A percentile compares a stretch with the other conserved stretches of the same genome.
Conservation (phyloP, 2,797 vertebrate genomes). For the Allobates femoralis region DNA sequence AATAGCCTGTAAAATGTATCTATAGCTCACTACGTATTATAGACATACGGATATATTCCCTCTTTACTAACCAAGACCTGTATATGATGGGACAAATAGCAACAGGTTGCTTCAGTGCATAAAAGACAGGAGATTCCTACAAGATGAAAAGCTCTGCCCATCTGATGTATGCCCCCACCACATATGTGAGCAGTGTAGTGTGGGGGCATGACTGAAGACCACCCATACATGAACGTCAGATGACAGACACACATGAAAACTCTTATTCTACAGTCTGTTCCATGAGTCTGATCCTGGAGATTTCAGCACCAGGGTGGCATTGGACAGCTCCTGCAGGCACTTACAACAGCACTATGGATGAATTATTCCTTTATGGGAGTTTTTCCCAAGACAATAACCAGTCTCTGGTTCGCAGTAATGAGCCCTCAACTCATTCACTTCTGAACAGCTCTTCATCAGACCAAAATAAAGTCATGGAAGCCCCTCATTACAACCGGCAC, state of each 20-base stretch:
- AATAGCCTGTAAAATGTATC: background rate
- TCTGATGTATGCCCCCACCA: background rate
- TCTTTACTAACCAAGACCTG: background rate
- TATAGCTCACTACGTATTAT: background rate
- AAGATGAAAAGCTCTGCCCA: constrained; percentile 5
- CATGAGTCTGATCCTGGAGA: background rate
- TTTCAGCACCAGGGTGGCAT: background rate
- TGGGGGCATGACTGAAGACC: constrained; percentile 40
- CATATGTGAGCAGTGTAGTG: background rate
- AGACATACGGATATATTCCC: background rate
- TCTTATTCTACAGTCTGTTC: background rate
- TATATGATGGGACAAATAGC: background rate
- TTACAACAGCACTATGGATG: constrained; percentile 58
- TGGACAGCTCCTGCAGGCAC: background rate
- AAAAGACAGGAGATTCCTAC: background rate
- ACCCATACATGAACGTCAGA: constrained; percentile 35
- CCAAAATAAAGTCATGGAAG: background rate
- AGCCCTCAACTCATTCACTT: background rate
- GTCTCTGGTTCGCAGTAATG: constrained; percentile 9
- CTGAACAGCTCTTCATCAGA: constrained; percentile 30
- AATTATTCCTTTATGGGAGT: background rate
- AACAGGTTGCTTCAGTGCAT: background rate
- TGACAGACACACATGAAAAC: constrained; percentile 27
- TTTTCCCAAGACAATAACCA: constrained; percentile 10
- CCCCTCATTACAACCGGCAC: constrained; percentile 54